Conservation (phyloP, 2,113 vertebrate species). For the Girardinichthys multiradiatus region DNA sequence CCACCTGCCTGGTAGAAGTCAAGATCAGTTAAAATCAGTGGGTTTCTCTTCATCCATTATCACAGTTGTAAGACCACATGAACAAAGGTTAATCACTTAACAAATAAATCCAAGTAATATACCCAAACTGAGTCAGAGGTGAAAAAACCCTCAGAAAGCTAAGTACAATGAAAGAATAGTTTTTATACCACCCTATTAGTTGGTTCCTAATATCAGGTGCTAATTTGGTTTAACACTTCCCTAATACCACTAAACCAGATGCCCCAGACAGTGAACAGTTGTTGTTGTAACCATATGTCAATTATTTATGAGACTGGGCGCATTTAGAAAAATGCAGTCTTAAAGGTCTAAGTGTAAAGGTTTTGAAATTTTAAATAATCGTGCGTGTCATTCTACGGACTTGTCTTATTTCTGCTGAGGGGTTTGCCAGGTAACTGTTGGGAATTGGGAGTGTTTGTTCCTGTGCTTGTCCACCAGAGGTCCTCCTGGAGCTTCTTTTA, state of each 20-base stretch:
- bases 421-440: no score
- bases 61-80: slow-evolving; percentile 31
- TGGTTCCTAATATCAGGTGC: neutral
- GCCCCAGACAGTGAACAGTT: no score
- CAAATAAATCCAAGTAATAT: neutral
- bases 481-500: no score
- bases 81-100: slow-evolving; percentile 26
- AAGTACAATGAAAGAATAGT: neutral
- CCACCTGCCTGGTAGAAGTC: neutral
- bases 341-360: neutral
- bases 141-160: neutral
- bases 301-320: neutral
- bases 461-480: no score
- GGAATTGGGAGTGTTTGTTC: no score
- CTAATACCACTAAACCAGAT: neutral
- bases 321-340: neutral
- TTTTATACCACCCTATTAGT: neutral
- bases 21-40: slow-evolving; percentile 14
- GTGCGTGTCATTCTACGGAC: no score
- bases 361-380: no score
- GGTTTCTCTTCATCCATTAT: slow-evolving; percentile 21
- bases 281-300: no score
- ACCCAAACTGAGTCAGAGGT: neutral
- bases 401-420: no score
- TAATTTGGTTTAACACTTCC: neutral